Percentiles rank a stretch among this genome's conserved stretches.
phyloP scores from a whole-genome alignment of 2,113 vertebrate species.

The Serilophus lunatus region DNA sequence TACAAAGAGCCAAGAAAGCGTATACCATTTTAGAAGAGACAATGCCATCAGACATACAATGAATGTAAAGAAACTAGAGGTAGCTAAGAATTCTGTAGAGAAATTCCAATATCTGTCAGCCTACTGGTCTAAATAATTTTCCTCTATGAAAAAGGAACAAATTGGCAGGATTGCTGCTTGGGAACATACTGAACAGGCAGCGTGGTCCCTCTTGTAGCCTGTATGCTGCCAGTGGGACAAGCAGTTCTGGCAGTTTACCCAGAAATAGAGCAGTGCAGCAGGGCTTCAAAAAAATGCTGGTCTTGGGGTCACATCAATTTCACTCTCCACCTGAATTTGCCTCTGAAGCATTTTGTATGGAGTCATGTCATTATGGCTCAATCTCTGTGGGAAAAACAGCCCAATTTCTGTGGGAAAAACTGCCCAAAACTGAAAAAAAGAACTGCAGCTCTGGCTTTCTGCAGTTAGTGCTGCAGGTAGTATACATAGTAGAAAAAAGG shows the following conservation, averaged over 20 bases:
- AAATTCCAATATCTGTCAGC: background rate
- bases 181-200: background rate
- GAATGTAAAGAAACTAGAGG: background rate
- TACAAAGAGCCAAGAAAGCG: background rate
- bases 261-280: background rate
- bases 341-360: background rate
- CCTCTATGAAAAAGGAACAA: background rate
- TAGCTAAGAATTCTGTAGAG: background rate
- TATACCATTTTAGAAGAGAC: background rate
- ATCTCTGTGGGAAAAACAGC: background rate
- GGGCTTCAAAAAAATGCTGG: background rate
- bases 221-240: background rate
- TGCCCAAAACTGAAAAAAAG: background rate
- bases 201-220: background rate
- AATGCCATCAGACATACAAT: background rate
- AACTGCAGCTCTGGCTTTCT: background rate
- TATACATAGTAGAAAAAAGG: rapidly evolving
- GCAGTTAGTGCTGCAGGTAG: background rate
- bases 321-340: background rate
- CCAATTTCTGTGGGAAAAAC: too few species aligned
- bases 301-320: background rate
- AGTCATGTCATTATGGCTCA: background rate
- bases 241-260: background rate
- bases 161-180: background rate
- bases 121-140: background rate